A percentile compares a stretch with the other conserved stretches of the same genome.
Evolutionary conservation across 2,797 vertebrate species (phyloP).

Genomic region (Rhadinocentrus ornatus): DNA sequence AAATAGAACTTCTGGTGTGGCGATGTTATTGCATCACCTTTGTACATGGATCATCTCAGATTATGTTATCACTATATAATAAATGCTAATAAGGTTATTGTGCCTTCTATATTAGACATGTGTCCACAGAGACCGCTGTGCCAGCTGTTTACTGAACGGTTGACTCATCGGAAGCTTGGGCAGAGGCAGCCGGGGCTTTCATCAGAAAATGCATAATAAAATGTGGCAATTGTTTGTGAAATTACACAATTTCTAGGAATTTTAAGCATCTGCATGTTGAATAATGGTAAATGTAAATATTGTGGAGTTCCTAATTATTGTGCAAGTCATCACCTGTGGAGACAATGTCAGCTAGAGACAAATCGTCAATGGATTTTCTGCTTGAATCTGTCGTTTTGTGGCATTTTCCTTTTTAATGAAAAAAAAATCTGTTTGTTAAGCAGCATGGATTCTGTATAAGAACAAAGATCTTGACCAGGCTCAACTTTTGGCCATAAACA

Average conservation of each 20-base stretch:
- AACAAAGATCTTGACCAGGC: neutral
- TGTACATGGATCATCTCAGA: slow-evolving; percentile 23
- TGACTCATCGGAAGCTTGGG: neutral
- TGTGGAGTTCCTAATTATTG: neutral
- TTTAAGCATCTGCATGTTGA: neutral
- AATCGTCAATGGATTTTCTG: neutral
- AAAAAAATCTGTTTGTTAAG: neutral
- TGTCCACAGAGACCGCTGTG: neutral
- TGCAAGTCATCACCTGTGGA: neutral
- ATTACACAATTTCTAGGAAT: neutral
- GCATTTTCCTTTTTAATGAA: neutral
- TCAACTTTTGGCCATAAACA: slow-evolving; percentile 7
- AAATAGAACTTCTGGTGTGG: slow-evolving; percentile 35
- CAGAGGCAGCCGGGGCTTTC: neutral
- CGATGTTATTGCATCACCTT: slow-evolving; percentile 34
- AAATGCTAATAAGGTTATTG: slow-evolving; percentile 13
- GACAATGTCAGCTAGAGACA: neutral
- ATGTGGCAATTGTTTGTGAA: neutral
- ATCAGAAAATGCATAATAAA: slow-evolving; percentile 8
- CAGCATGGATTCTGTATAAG: neutral
- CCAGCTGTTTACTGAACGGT: neutral
- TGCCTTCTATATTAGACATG: slow-evolving; percentile 1
- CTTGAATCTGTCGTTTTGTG: neutral
- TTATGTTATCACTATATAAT: slow-evolving; percentile 13
- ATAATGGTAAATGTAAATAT: neutral